Base-by-base conservation (phyloP, 1,140 invertebrate genomes). In the Saccostrea cuccullata region DNA sequence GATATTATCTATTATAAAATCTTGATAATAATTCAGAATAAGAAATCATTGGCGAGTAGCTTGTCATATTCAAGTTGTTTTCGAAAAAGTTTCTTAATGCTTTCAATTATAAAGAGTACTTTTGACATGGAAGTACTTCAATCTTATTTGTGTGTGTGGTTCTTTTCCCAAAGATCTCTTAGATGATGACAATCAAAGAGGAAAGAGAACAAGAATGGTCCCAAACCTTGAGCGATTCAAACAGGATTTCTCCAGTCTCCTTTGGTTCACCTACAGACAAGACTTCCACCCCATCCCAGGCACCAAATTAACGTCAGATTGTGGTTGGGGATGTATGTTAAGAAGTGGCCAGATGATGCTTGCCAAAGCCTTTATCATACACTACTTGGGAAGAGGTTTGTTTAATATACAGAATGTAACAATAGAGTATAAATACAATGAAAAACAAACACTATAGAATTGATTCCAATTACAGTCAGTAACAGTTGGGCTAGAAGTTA, bases 251-350 rank as follows among this genome's bases (percentile, higher is more conserved):
- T 90, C 91, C 17, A 95, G 93, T 91, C 97, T 97, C 92, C 95
- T 99, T 83, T 99, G 98, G 98, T 98, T 99, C 94, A 99, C 98
- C 0, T 99, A 99, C 95, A 96, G 99, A 88, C 97, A 97, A 95
- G 97, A 97, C 84, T 99, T 99, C 95, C 96, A 98, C 64, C 97
- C 97, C 17, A 98, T 99, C 89, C 97, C 98, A 86, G 94, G 94
- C 64, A 93, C 95, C 13, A 96, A 96, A 56, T 96, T 98, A 55
- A 99, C 98, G 0, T 97, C 97, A 12, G 99, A 99, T 94, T 98
- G 97, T 96, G 99, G 99, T 84, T 99, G 99, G 99, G 99, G 99
- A 40, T 99, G 99, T 94, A 99, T 99, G 99, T 95, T 99, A 83
- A 96, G 99, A 89, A 99, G 98, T 96, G 99, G 98, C 0, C 99